A percentile compares a stretch with the other conserved stretches of the same genome.
phyloP scores from a whole-genome alignment of 2,113 vertebrate genomes.

The Anser brachyrhynchus region DNA sequence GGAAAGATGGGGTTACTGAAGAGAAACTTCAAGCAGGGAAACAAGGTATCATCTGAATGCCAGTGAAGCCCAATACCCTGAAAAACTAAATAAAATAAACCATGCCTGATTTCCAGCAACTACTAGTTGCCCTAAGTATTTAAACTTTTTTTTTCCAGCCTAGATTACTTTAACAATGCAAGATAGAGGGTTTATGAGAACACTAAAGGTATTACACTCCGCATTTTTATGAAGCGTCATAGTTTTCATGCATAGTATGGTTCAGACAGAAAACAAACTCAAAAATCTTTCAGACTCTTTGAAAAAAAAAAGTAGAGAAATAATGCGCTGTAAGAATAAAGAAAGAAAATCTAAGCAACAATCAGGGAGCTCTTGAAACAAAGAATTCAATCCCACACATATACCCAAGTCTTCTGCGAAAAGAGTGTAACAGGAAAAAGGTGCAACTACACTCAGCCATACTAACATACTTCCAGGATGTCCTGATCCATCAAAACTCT shows the following conservation, averaged over 20 bases:
- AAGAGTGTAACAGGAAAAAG: background rate
- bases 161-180: background rate
- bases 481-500: background rate
- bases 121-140: background rate
- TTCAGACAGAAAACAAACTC: background rate
- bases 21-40: accelerated
- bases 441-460: background rate
- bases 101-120: background rate
- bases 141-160: background rate
- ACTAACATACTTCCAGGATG: background rate
- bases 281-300: background rate
- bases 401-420: background rate
- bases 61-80: background rate
- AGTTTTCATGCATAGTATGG: background rate
- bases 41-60: background rate
- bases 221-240: background rate
- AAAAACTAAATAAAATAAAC: background rate
- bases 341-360: background rate
- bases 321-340: background rate
- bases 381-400: background rate
- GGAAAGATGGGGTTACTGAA: background rate
- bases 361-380: background rate
- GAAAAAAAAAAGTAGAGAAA: background rate
- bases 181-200: background rate
- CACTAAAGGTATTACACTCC: background rate